Base-by-base conservation (phyloP, 1,140 invertebrate genomes). In the Drosophila seguyi region DNA sequence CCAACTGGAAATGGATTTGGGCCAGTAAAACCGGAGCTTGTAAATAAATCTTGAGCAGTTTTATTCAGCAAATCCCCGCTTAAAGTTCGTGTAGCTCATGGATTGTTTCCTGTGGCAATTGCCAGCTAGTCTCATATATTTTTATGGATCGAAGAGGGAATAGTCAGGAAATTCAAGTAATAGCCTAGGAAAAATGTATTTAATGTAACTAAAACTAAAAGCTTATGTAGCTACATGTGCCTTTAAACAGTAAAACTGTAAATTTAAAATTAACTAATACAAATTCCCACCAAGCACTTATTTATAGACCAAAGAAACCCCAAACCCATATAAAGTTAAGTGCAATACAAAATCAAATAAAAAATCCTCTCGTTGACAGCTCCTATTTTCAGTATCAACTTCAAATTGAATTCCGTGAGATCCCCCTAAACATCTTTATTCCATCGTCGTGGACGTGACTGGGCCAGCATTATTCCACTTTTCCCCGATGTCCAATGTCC, bases 1-100 rank as follows among this genome's bases (percentile, higher is more conserved):
- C 62, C 44, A 53, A 58, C 39, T 58, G 67, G 31, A 61, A 69
- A 55, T 59, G 63, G 73, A 69, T 67, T 38, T 42, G 44, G 53
- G 60, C 81, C 83, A 84, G 80, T 85, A 84, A 84, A 83, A 79
- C 71, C 63, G 27, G 74, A 38, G 71, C 52, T 29, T 50, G 65
- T 62, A 66, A 81, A 84, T 84, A 80, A 86, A 86, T 86, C 74
- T 74, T 45, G 22, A 69, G 45, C 68, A 57, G 74, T 31, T 85
- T 85, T 85, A 85, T 67, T 55, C 73, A 66, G 6, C 42, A 52
- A 52, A 60, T 60, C 29, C 6, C 27, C 14, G 5, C n/a, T 39
- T 59, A 8, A 25, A 44, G 31, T 14, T 36, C 14, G 25, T 31
- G 60, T 59, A 48, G 53, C 27, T 61, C 38, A 62, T 50, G 41